Conservation (phyloP, 2,797 vertebrate genomes). For the Atherinosoma microstoma region DNA sequence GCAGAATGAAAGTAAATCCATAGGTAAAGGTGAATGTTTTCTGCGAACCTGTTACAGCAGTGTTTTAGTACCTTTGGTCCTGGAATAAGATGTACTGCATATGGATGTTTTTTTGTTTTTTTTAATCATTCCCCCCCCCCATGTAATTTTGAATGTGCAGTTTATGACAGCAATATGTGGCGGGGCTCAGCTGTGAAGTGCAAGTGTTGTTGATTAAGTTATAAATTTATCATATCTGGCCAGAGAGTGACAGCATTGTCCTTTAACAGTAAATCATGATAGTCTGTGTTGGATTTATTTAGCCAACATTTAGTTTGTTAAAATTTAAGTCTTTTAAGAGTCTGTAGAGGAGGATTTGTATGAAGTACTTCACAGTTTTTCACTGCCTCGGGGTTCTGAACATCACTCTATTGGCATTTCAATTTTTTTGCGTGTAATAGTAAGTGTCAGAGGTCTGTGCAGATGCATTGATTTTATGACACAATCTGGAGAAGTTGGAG, state of each 20-base stretch:
- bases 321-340: conserved; percentile 4
- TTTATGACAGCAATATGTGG: background rate
- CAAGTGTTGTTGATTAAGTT: conserved; percentile 35
- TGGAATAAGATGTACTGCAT: background rate
- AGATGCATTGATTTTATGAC: conserved; percentile 73
- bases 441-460: conserved; percentile 50
- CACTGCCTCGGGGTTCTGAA: background rate
- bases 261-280: background rate
- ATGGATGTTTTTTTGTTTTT: background rate
- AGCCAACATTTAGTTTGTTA: conserved; percentile 11
- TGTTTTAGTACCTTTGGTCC: background rate
- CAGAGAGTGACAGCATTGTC: conserved; percentile 10
- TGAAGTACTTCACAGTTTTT: conserved; percentile 8
- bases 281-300: conserved; percentile 17
- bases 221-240: conserved; percentile 10
- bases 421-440: conserved; percentile 47
- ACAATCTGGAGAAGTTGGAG: conserved; percentile 24
- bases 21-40: background rate
- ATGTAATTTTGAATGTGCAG: background rate
- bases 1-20: conserved; percentile 8
- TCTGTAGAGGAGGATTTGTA: conserved; percentile 12
- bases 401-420: conserved; percentile 35
- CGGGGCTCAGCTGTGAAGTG: conserved; percentile 34
- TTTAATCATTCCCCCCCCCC: no score
- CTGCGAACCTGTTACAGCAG: background rate